A percentile compares a stretch with the other conserved stretches of the same genome.
These are phyloP conservation scores for Lucinisca nassula DNA, from an alignment of 2,888 invertebrate species.

Conservation along the genomic window DNA sequence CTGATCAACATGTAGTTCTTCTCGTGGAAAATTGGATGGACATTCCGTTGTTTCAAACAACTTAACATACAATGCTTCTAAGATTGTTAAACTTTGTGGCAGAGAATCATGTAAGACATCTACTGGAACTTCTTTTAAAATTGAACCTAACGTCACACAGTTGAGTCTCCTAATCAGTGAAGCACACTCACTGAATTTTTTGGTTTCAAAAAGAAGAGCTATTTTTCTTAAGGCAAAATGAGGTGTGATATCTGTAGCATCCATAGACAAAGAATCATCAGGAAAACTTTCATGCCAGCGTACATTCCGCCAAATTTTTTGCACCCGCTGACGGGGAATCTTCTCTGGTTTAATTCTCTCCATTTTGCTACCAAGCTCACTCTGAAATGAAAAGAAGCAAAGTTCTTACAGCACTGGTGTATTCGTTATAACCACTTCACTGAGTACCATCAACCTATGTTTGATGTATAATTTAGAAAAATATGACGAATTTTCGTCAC, in stretches of 20 bases:
- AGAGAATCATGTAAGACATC: constrained; percentile 96
- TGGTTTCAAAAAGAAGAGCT: constrained; percentile 94
- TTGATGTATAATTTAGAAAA: no score
- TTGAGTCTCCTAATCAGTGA: constrained; percentile 94
- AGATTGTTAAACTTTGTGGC: constrained; percentile 95
- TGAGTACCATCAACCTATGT: no score
- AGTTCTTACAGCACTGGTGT: no score
- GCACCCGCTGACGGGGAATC: constrained; percentile 74
- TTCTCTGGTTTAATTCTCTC: constrained; percentile 76
- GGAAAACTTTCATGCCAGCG: constrained; percentile 79
- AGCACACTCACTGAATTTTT: constrained; percentile 96
- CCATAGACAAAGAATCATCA: constrained; percentile 77
- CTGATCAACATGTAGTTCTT: constrained; percentile 91
- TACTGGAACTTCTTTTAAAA: constrained; percentile 92
- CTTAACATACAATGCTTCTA: constrained; percentile 93
- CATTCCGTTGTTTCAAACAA: constrained; percentile 88
- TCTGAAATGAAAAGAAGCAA: background rate
- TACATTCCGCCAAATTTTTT: constrained; percentile 80
- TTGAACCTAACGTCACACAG: constrained; percentile 92
- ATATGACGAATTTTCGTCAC: no score
- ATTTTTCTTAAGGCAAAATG: constrained; percentile 90
- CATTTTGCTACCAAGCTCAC: constrained; percentile 53
- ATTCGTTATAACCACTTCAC: no score
- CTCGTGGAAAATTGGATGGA: constrained; percentile 86
- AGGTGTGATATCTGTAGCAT: constrained; percentile 88